Evolutionary conservation across 2,113 vertebrate species (phyloP).

Genomic region (Psittacula cyanocephala): DNA sequence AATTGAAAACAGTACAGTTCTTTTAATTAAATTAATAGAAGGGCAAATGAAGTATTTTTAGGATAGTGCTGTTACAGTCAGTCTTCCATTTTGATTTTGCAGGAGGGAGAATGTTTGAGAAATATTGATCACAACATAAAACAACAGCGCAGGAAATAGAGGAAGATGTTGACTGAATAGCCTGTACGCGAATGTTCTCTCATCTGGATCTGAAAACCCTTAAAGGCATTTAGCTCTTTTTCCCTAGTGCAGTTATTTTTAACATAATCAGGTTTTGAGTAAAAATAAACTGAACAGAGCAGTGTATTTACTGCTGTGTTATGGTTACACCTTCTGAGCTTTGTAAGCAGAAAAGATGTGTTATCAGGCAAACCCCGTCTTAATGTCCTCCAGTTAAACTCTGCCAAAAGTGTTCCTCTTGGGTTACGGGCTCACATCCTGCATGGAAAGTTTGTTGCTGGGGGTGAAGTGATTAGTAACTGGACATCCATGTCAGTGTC

Average conservation of each 20-base stretch:
- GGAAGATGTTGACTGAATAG: neutral
- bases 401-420: neutral
- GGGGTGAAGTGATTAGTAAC: neutral
- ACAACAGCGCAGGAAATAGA: neutral
- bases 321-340: neutral
- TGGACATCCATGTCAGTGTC: neutral
- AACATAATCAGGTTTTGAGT: slow-evolving; percentile 11
- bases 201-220: neutral
- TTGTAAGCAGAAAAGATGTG: neutral
- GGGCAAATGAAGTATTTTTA: neutral
- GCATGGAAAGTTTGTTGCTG: neutral
- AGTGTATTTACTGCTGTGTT: neutral
- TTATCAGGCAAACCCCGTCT: neutral
- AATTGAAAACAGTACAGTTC: neutral
- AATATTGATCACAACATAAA: slow-evolving; percentile 23
- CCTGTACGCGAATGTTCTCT: neutral
- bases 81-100: slow-evolving; percentile 62
- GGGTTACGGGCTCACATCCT: neutral
- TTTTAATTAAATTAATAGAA: neutral
- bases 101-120: slow-evolving; percentile 13
- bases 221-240: neutral
- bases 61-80: neutral
- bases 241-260: slow-evolving; percentile 4
- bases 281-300: slow-evolving; percentile 1
- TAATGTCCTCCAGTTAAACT: neutral